Base-by-base conservation (phyloP, 2,888 invertebrate genomes). In the Sarcophaga rosellei region DNA sequence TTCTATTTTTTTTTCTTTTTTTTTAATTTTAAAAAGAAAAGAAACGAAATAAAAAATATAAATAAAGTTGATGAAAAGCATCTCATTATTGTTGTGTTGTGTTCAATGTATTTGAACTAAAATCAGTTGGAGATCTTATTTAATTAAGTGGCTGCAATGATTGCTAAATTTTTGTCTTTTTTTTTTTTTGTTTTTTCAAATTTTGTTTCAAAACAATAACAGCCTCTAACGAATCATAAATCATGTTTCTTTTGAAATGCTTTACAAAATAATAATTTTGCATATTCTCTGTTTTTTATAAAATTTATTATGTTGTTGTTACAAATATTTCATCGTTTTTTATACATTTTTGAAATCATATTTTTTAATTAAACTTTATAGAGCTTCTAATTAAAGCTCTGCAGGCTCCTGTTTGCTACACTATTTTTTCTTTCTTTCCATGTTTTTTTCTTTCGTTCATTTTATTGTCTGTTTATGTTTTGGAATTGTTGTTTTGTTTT, bases 351-450 rank as follows among this genome's bases (percentile, higher is more conserved):
- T 66, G 57, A 23, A 88, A 88, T 89, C 87, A 88, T 90, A 88
- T 90, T 90, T 91, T 89, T 90, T 90, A 91, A 91, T 91, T 92
- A 91, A 92, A 91, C 89, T 89, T 91, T 90, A 90, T 90, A 89
- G 89, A 89, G 88, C 90, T 89, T 88, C 90, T 91, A 91, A 92
- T 92, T 92, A 92, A 92, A 90, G 89, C 92, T 90, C 92, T 88
- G 90, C 92, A 90, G 91, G 91, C 90, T 89, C 90, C 91, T 91
- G 61, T 81, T 81, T 62, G 44, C 17, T 69, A 62, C 53, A 44
- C 45, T 63, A 20, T 63, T 69, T 79, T 79, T 66, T 63, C 72
- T 21, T 53, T n/a, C 23, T 53, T 72, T 10, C 8, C 53, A 44
- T 25, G 59, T 15, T 59, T 65, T 78, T 66, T n/a, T n/a, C n/a